A percentile compares a stretch with the other conserved stretches of the same genome.
These are phyloP conservation scores for Drosophila mercatorum DNA, from an alignment of 2,888 invertebrate genomes.

Conservation along the genomic window DNA sequence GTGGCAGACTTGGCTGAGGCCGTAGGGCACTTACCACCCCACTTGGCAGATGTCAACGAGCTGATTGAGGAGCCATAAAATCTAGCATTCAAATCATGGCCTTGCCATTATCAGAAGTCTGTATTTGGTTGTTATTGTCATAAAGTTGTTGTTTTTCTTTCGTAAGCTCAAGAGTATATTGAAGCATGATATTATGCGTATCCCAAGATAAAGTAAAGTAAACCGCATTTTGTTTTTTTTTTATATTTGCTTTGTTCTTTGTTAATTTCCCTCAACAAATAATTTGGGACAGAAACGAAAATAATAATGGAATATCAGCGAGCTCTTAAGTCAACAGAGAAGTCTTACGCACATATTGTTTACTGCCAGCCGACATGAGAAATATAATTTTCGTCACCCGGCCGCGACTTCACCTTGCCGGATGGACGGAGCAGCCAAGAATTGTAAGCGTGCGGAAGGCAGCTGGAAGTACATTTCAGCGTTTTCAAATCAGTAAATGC, in stretches of 20 bases:
- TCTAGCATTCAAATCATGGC: not conserved
- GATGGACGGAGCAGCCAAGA: constrained; percentile 30
- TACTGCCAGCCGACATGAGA: constrained; percentile 49
- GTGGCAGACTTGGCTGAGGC: not conserved
- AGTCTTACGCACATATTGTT: constrained; percentile 58
- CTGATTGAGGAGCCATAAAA: constrained; percentile 2
- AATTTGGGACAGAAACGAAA: constrained; percentile 1
- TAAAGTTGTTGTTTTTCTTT: not conserved
- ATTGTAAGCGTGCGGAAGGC: constrained; percentile 70
- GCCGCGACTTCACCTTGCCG: constrained; percentile 28
- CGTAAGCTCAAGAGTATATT: not conserved
- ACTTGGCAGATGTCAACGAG: not conserved
- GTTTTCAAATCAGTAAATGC: constrained; percentile 71
- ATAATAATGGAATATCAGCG: constrained; percentile 17
- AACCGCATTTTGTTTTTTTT: not conserved
- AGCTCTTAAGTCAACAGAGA: constrained; percentile 45
- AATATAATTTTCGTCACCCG: constrained; percentile 50
- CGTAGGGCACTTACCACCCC: not conserved
- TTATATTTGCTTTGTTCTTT: constrained; percentile 16
- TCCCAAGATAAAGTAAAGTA: not conserved
- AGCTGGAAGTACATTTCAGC: constrained; percentile 63
- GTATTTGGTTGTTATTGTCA: not conserved
- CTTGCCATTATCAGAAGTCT: not conserved
- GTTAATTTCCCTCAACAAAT: constrained; percentile 29
- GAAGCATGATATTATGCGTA: not conserved